These are phyloP conservation scores for Urocolius indicus DNA, from an alignment of 2,113 vertebrate genomes.

Conservation along the genomic window DNA sequence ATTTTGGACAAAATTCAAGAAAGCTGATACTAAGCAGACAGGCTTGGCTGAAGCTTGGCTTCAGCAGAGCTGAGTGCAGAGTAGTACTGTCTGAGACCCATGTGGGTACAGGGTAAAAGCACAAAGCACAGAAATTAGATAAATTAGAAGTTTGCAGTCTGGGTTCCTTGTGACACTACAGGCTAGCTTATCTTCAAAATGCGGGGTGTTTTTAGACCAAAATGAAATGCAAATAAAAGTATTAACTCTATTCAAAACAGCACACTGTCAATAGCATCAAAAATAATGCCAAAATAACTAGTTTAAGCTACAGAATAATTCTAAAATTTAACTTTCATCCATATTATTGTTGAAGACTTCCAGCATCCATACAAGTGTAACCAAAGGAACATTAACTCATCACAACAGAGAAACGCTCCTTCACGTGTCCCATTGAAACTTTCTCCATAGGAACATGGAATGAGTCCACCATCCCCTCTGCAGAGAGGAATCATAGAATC, in stretches of 20 bases:
- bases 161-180: neutral
- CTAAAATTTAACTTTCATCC: neutral
- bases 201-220: neutral
- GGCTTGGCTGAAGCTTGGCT: neutral
- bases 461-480: too few species aligned
- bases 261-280: neutral
- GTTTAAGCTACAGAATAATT: neutral
- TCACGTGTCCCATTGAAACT: neutral
- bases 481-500: too few species aligned
- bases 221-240: neutral
- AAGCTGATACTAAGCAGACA: neutral
- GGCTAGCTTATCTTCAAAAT: neutral
- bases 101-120: neutral
- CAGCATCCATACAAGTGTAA: neutral
- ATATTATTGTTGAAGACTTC: neutral
- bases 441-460: neutral
- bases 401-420: neutral
- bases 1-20: neutral
- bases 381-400: neutral
- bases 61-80: neutral
- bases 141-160: neutral
- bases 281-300: neutral
- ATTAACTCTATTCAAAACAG: neutral
- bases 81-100: neutral
- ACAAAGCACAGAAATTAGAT: neutral